A percentile compares a stretch with the other conserved stretches of the same genome.
Conservation (phyloP, 2,113 vertebrate species). For the Ceyx cyanopectus region DNA sequence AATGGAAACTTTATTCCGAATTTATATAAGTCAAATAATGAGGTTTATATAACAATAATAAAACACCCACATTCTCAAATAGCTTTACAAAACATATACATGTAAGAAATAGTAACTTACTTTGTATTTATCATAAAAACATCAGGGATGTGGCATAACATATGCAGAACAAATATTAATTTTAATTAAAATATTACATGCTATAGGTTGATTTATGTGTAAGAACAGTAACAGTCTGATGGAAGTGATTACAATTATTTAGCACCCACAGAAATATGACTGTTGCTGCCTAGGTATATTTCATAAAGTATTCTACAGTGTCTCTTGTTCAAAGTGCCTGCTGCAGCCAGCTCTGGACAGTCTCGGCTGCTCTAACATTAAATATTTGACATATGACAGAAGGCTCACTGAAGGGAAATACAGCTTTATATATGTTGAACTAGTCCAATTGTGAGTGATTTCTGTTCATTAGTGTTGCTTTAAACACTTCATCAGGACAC, state of each 20-base stretch:
- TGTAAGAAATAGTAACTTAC: not conserved
- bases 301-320: not conserved
- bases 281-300: not conserved
- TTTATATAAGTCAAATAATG: not conserved
- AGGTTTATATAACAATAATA: not conserved
- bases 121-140: conserved; percentile 29
- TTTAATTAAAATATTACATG: not conserved
- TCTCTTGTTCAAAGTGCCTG: not conserved
- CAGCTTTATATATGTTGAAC: not conserved
- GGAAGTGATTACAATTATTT: not conserved
- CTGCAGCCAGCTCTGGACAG: not conserved
- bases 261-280: not conserved
- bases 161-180: not conserved
- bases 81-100: not conserved
- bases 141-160: not conserved
- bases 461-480: not conserved
- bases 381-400: not conserved
- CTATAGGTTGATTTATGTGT: not conserved
- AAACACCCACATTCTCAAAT: not conserved
- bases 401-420: not conserved
- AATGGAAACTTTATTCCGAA: conserved; percentile 18
- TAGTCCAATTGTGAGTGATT: not conserved
- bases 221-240: not conserved
- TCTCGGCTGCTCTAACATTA: not conserved
- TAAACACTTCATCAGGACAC: not conserved